Evolutionary conservation across 2,113 vertebrate genomes (phyloP), one percentile per base, ranked within the genome.

Genomic region (Vulpes lagopus): DNA sequence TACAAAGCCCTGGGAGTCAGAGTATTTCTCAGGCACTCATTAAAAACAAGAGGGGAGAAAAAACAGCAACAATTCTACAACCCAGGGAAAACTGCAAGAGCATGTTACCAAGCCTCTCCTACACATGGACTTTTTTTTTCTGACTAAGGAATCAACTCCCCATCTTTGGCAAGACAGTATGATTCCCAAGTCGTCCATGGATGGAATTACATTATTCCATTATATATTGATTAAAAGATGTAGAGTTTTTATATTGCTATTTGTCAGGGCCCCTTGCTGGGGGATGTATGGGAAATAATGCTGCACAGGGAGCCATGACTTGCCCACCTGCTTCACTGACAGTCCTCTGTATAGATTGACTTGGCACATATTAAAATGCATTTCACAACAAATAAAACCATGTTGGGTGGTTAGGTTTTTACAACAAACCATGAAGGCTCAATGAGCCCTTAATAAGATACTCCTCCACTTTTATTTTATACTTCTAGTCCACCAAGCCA

Each of bases 141-240:
- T 96, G 97, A 64, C 60, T 94, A 17, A 76, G 30, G 67, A 89
- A 98, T 98, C 95, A 96, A 97, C 94, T 98, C 91, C 81, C 94
- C n/a, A 65, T 97, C 86, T 98, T 98, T 98, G 91, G 96, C 88
- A 96, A 98, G 59, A 95, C 57, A 97, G 91, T 81, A 93, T 51
- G 96, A 97, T 97, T 96, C 95, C 74, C 93, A 98, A 97, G 43
- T 98, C 80, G 98, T 96, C 90, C 73, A 90, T 57, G 83, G 97
- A 62, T 96, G 88, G 79, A 97, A 97, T 98, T 98, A 97, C 92
- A 98, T 98, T 97, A 97, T 98, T 98, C 97, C 89, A 97, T 98
- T 98, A 98, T 94, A 95, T 97, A 98, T 95, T 98, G 96, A 98
- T 98, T 97, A 88, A 93, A 98, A 96, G 95, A 90, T 69, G 96